Evolutionary conservation across 53 echinoderm and acorn worm species (phyloP).

Genomic region (Luidia sarsii): DNA sequence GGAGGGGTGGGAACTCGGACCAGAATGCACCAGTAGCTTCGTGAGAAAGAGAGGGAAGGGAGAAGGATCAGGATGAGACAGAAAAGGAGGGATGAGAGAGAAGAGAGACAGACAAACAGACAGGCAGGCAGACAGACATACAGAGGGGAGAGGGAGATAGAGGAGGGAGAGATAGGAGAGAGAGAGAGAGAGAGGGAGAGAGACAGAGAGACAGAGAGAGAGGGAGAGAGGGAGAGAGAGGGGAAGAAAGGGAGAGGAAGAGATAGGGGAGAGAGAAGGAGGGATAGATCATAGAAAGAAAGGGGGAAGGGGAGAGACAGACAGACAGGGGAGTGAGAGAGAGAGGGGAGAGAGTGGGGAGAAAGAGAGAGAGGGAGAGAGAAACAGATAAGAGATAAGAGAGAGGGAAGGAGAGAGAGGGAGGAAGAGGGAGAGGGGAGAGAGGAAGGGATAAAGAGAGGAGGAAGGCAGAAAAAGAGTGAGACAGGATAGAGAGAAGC

Average conservation of each 20-base stretch:
- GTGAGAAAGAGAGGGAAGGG: too few relatives aligned
- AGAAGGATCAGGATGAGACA: too few relatives aligned
- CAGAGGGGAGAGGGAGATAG: too few relatives aligned
- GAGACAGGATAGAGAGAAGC: background rate
- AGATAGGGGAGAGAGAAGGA: background rate
- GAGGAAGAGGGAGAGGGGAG: background rate
- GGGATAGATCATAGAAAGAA: background rate
- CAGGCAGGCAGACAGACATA: too few relatives aligned
- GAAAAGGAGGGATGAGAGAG: too few relatives aligned
- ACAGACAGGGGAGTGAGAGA: too few relatives aligned
- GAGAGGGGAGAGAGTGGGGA: too few relatives aligned
- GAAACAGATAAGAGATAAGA: too few relatives aligned
- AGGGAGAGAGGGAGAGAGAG: background rate
- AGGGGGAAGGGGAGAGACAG: background rate
- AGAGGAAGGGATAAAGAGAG: background rate
- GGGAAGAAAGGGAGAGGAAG: background rate
- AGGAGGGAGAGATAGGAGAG: too few relatives aligned
- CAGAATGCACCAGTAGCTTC: background rate
- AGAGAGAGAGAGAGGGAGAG: too few relatives aligned
- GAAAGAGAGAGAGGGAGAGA: too few relatives aligned
- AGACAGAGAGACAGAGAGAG: background rate
- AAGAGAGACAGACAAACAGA: too few relatives aligned
- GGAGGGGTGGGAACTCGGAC: background rate
- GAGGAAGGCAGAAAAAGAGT: background rate
- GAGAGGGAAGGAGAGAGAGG: background rate